A percentile compares a stretch with the other conserved stretches of the same genome.
phyloP scores from a whole-genome alignment of 2,797 vertebrate genomes.

The Myioborus melanocephalus region DNA sequence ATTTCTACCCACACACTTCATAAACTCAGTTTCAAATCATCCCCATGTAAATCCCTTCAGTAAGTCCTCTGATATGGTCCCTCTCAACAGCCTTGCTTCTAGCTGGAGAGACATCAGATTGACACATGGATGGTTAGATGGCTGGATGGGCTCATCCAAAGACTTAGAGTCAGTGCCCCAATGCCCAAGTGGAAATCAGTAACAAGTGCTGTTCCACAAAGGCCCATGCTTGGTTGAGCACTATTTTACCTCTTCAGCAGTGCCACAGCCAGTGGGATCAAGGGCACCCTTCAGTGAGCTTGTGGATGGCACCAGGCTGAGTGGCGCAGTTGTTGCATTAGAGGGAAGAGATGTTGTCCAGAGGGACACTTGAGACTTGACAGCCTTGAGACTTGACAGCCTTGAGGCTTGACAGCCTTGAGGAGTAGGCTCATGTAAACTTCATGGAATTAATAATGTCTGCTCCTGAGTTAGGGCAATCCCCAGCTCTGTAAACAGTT shows the following conservation, averaged over 20 bases:
- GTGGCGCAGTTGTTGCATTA: not conserved
- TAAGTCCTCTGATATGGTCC: not conserved
- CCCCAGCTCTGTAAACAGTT: not conserved
- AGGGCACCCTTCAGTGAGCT: not conserved
- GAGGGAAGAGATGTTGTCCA: not conserved
- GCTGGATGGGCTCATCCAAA: not conserved
- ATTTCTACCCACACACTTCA: not conserved
- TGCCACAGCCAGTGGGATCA: not conserved
- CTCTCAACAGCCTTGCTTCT: not conserved
- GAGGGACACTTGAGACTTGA: not conserved
- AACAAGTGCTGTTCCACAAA: not conserved
- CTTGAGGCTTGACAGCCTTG: not conserved
- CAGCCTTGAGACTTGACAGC: not conserved
- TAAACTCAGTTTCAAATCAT: not conserved
- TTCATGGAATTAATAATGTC: not conserved
- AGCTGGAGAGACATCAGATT: not conserved
- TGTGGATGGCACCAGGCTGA: not conserved
- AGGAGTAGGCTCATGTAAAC: not conserved
- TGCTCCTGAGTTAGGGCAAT: fast-evolving
- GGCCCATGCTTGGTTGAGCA: not conserved
- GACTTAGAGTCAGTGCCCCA: not conserved
- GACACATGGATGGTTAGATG: not conserved
- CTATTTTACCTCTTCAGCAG: not conserved
- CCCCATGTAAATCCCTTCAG: not conserved
- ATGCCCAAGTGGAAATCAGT: not conserved